These are phyloP conservation scores for Notoglanidium macrostoma DNA, from an alignment of 2,797 vertebrate genomes.

Conservation along the genomic window DNA sequence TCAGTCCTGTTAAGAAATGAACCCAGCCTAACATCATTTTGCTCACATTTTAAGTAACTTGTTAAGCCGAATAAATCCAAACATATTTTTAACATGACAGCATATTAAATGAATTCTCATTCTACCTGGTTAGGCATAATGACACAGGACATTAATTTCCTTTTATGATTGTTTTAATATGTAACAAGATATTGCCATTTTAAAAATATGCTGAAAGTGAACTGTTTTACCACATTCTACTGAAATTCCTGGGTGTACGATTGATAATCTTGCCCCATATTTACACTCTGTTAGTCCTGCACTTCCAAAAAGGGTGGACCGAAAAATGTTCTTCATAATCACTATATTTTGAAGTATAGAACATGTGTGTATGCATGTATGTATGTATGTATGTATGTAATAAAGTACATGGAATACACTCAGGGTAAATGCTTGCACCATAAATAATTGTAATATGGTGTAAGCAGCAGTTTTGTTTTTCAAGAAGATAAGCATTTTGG, in stretches of 20 bases:
- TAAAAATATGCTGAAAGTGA: too few relatives aligned
- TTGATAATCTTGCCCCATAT: neutral
- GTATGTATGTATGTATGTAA: neutral
- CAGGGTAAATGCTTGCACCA: neutral
- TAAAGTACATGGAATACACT: neutral
- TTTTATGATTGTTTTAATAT: neutral
- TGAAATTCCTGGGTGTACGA: neutral
- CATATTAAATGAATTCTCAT: neutral
- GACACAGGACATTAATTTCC: neutral
- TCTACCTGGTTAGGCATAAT: neutral
- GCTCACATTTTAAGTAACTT: neutral
- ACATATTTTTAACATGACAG: neutral
- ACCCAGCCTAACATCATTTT: neutral
- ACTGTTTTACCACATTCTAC: neutral
- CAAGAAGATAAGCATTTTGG: neutral
- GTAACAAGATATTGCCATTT: neutral
- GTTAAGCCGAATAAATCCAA: neutral
- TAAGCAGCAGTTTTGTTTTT: neutral
- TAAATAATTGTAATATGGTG: neutral
- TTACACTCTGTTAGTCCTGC: neutral
- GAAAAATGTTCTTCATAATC: neutral
- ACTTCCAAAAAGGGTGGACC: neutral
- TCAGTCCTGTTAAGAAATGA: neutral
- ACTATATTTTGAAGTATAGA: neutral
- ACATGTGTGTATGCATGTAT: neutral